Base-by-base conservation (phyloP, 2,888 invertebrate species). In the Tholera decimalis region DNA sequence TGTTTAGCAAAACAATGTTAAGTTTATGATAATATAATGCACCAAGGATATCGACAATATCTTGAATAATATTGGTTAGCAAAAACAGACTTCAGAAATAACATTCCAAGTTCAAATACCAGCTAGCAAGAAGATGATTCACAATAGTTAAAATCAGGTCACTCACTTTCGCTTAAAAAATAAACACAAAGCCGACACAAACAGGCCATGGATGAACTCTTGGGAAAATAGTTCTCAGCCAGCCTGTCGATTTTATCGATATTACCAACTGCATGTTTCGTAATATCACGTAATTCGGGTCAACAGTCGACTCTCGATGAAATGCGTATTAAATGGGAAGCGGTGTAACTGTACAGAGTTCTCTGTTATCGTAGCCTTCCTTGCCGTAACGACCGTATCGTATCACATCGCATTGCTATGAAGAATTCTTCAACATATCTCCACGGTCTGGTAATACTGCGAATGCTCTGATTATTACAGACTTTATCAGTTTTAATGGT, bases 291-390 rank as follows among this genome's bases (percentile, higher is more conserved):
- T 70, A 80, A 84, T 82, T 80, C 68, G 68, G 81, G 82, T 77
- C 78, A 86, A 77, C 76, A 71, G 73, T 71, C 65, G 57, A 57
- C 46, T 63, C 49, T 62, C 57, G 15, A 68, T 83, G 78, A 78
- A 82, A 84, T 83, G 77, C 61, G 60, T 85, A 79, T 73, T 83
- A 85, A 85, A 85, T 83, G 81, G 74, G 65, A 80, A 79, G 78
- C 76, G 72, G 75, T 69, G 80, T 75, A 78, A 66, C 69, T 60
- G 67, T 68, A 64, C 63, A 47, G 44, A 53, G 41, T 50, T 58
- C 26, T 58, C 44, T 73, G 76, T 76, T 82, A 74, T 74, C 66
- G 68, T 72, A 50, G 47, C 60, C 65, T 72, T 79, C 75, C 80
- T 79, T 71, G 56, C 54, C 47, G 54, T 66, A 67, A 79, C 53